Evolutionary conservation across 2,888 invertebrate genomes (phyloP), one percentile per base, ranked within the genome.

Genomic region (Cenopis cana): DNA sequence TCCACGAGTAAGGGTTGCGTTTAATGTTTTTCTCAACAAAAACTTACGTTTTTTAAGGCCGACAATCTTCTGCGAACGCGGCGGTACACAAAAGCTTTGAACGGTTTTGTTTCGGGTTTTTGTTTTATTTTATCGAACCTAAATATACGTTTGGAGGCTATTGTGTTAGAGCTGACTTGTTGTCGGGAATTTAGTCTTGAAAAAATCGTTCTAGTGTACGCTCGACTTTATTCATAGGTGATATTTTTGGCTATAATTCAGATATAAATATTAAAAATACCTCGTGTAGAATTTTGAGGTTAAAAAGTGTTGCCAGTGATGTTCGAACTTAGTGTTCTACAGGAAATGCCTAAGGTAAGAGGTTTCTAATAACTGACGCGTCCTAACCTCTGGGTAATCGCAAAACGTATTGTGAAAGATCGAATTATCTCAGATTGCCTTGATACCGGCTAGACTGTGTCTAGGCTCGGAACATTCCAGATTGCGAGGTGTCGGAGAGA

Each of bases 121-220:
- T 89, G 88, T 90, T 90, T 88, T 90, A 84, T 91, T 91, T 91
- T 88, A 90, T 89, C 85, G 81, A 83, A 89, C 81, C 87, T 91
- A 93, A 93, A 90, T 93, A 93, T 91, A 91, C 87, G 93, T 89
- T 89, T 85, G 83, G 65, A 79, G 82, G 85, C 90, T 86, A 92
- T 93, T 93, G 91, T 92, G 88, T 91, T 85, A 85, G 86, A 85
- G 81, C 76, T 76, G 80, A 82, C 75, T 80, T 84, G 88, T 85
- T 88, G 85, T 82, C 77, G 79, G 82, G 85, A 86, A 85, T 89
- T 93, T 91, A 93, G 93, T 93, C 89, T 86, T 74, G 87, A 90
- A 92, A 92, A 92, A 90, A 90, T 89, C 91, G 75, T 88, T 87
- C 88, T 82, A 85, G 87, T 82, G 90, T 84, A 81, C 90, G 83